A percentile compares a stretch with the other conserved stretches of the same genome.
Conservation (phyloP, 2,797 vertebrate genomes). For the Sciurus vulgaris region DNA sequence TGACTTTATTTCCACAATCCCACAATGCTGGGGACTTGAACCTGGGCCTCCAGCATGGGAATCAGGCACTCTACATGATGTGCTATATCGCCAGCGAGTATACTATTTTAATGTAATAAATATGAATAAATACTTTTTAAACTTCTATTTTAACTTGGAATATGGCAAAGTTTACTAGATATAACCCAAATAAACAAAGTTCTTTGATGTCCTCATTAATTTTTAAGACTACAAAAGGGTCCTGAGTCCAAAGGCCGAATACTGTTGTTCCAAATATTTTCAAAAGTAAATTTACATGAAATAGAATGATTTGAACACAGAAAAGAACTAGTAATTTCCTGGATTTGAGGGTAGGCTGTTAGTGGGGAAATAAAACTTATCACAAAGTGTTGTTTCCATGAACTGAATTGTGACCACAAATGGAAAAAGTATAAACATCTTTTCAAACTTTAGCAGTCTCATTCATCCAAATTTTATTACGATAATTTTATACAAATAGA, state of each 20-base stretch:
- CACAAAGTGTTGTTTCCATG: neutral
- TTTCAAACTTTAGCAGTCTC: conserved; percentile 42
- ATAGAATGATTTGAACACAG: neutral
- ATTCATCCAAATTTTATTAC: neutral
- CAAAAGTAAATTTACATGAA: conserved; percentile 2
- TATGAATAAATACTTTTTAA: neutral
- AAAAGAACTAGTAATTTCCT: neutral
- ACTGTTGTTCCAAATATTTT: conserved; percentile 27
- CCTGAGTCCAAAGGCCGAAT: neutral
- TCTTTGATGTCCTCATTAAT: neutral
- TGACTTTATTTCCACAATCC: too few species aligned
- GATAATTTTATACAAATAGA: neutral
- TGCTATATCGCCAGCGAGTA: too few species aligned
- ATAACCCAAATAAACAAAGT: neutral
- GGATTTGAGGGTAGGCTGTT: neutral
- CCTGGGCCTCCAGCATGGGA: too few species aligned
- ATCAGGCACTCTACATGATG: too few species aligned
- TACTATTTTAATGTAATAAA: conserved; percentile 23
- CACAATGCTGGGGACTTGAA: too few species aligned
- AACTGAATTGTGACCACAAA: neutral
- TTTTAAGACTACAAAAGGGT: neutral
- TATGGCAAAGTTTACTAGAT: neutral
- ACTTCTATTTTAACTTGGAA: neutral
- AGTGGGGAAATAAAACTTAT: neutral
- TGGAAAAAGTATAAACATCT: neutral